These are phyloP conservation scores for Anthoptus insignis DNA, from an alignment of 2,888 invertebrate genomes.

Conservation along the genomic window DNA sequence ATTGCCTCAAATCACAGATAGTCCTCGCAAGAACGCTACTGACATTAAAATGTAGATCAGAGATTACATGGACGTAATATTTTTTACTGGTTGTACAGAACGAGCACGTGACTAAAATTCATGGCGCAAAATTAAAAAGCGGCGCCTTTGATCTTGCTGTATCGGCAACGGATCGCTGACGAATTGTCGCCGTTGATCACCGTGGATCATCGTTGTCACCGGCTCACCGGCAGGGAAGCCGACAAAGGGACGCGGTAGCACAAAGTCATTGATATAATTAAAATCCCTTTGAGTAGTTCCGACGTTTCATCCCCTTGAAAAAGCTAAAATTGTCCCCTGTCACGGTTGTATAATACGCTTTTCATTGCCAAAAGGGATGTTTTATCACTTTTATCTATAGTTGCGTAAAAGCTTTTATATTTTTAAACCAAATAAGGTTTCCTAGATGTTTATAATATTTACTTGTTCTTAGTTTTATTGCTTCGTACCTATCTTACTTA, in stretches of 20 bases:
- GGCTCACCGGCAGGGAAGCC: slow-evolving; percentile 72
- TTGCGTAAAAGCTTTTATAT: slow-evolving; percentile 6
- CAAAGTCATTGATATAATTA: slow-evolving; percentile 82
- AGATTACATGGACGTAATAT: slow-evolving; percentile 12
- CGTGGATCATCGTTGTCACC: too few species aligned
- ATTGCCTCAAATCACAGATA: too few species aligned
- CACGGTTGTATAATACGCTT: slow-evolving; percentile 27
- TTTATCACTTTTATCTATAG: background rate
- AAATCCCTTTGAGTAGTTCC: slow-evolving; percentile 78
- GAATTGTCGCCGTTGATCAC: slow-evolving; percentile 50
- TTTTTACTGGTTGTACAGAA: slow-evolving; percentile 32
- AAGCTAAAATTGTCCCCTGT: slow-evolving; percentile 43
- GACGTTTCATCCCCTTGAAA: slow-evolving; percentile 66
- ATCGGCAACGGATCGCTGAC: slow-evolving; percentile 71
- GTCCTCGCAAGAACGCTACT: slow-evolving; percentile 5
- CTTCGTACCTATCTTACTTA: too few species aligned
- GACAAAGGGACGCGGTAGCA: slow-evolving; percentile 81
- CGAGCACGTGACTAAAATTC: slow-evolving; percentile 72
- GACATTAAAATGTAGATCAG: slow-evolving; percentile 10
- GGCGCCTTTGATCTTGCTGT: slow-evolving; percentile 76
- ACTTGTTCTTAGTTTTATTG: too few species aligned
- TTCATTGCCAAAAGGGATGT: slow-evolving; percentile 12
- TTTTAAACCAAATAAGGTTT: background rate
- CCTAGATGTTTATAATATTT: too few species aligned
- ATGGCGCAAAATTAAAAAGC: slow-evolving; percentile 48